These are phyloP conservation scores for Nicator chloris DNA, from an alignment of 2,113 vertebrate species.

Conservation along the genomic window DNA sequence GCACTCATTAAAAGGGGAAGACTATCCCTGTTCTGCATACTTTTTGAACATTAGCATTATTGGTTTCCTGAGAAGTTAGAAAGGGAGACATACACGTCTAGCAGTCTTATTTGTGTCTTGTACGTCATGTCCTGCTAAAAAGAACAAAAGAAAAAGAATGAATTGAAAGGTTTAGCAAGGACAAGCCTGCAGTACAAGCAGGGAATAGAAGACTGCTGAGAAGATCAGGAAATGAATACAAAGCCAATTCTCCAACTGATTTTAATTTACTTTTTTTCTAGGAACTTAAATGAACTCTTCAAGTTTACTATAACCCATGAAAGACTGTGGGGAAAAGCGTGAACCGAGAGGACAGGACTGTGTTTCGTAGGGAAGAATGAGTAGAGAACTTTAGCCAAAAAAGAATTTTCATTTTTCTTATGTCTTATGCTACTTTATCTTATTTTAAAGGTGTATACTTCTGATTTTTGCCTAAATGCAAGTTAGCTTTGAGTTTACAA, in stretches of 20 bases:
- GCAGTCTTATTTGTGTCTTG: not conserved
- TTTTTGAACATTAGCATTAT: not conserved
- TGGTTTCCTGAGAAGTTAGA: not conserved
- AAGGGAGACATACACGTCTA: not conserved
- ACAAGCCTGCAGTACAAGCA: not conserved
- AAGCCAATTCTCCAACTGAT: not conserved
- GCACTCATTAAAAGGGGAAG: not conserved
- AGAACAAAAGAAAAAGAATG: not conserved
- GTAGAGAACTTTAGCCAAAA: not conserved
- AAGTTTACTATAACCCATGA: not conserved
- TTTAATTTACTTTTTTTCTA: not conserved
- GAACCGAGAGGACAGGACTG: not conserved
- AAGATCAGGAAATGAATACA: not conserved
- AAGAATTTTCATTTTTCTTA: not conserved
- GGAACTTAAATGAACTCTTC: not conserved
- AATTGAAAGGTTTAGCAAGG: not conserved
- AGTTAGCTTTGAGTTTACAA: not conserved
- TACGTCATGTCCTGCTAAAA: not conserved
- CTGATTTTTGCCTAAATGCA: not conserved
- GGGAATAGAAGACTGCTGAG: not conserved
- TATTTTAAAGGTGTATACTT: not conserved
- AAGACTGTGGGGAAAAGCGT: not conserved
- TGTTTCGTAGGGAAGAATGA: not conserved
- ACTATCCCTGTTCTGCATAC: not conserved
- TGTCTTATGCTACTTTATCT: not conserved